Percentiles rank a stretch among this genome's conserved stretches.
These are phyloP conservation scores for Amphimallon solstitiale DNA, from an alignment of 2,888 invertebrate species.

Conservation along the genomic window DNA sequence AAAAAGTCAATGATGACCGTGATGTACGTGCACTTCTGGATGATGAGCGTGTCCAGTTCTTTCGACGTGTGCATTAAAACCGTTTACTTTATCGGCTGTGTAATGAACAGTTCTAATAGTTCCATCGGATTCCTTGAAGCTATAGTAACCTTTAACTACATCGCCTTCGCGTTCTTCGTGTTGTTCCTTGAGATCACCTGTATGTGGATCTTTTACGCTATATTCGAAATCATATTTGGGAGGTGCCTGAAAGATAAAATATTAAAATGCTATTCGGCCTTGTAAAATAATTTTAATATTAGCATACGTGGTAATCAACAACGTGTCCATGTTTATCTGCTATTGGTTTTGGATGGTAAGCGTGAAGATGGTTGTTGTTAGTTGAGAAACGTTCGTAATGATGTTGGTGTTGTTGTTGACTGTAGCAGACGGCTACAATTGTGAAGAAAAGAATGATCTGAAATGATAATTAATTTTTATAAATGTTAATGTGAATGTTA, in stretches of 20 bases:
- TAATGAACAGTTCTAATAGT: constrained; percentile 55
- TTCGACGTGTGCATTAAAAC: constrained; percentile 34
- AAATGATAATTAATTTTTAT: too few species aligned
- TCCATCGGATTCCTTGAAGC: constrained; percentile 59
- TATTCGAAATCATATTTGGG: constrained; percentile 58
- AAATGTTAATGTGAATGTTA: too few species aligned
- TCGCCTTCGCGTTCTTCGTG: constrained; percentile 58
- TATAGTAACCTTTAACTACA: constrained; percentile 58
- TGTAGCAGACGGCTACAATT: background rate
- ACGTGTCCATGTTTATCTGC: constrained; percentile 1
- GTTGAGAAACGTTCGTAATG: background rate
- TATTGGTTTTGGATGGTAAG: constrained; percentile 2
- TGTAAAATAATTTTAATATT: background rate
- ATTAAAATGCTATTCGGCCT: background rate
- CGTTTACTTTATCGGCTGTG: constrained; percentile 40
- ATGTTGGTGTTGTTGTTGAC: too few species aligned
- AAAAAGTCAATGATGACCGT: background rate
- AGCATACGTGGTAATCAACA: background rate
- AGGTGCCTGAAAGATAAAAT: constrained; percentile 28
- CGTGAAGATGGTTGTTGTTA: constrained; percentile 2
- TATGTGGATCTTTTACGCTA: constrained; percentile 59
- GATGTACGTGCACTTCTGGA: constrained; percentile 1
- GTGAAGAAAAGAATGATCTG: background rate
- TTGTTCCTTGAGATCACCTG: constrained; percentile 58
- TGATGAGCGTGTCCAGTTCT: constrained; percentile 26